Conservation (phyloP, 2,797 vertebrate genomes). For the Myiotriccus ornatus region DNA sequence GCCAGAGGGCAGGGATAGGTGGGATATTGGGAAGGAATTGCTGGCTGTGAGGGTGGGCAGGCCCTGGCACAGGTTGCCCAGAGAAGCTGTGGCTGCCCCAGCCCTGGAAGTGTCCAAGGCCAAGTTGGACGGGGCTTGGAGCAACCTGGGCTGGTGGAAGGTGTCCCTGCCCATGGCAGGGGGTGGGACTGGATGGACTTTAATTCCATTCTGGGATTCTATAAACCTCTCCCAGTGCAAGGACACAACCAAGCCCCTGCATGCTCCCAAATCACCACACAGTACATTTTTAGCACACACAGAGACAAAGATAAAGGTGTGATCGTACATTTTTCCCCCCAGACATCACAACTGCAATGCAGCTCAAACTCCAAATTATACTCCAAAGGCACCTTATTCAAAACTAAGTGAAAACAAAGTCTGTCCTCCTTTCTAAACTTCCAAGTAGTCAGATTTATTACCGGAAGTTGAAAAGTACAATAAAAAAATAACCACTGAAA, state of each 20-base stretch:
- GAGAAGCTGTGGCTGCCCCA: background rate
- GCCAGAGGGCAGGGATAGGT: too few species aligned
- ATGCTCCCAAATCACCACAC: background rate
- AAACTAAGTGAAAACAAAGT: background rate
- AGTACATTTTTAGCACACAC: background rate
- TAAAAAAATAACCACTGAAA: background rate
- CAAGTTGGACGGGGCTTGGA: fast-evolving
- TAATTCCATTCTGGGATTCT: background rate
- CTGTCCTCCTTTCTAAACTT: background rate
- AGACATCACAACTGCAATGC: background rate
- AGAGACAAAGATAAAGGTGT: background rate
- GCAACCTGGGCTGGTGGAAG: background rate
- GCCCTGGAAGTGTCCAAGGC: background rate
- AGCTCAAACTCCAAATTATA: background rate
- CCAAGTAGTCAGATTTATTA: background rate
- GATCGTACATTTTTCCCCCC: background rate
- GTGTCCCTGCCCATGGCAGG: background rate
- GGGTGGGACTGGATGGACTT: background rate
- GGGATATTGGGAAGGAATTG: too few species aligned
- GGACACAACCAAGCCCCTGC: background rate
- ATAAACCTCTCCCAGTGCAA: background rate
- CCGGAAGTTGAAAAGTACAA: background rate
- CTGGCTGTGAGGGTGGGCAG: fast-evolving
- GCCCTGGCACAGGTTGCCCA: background rate
- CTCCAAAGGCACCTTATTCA: background rate